Evolutionary conservation across 1,140 invertebrate species (phyloP), one percentile per base, ranked within the genome.

Genomic region (Cydia strobilella): DNA sequence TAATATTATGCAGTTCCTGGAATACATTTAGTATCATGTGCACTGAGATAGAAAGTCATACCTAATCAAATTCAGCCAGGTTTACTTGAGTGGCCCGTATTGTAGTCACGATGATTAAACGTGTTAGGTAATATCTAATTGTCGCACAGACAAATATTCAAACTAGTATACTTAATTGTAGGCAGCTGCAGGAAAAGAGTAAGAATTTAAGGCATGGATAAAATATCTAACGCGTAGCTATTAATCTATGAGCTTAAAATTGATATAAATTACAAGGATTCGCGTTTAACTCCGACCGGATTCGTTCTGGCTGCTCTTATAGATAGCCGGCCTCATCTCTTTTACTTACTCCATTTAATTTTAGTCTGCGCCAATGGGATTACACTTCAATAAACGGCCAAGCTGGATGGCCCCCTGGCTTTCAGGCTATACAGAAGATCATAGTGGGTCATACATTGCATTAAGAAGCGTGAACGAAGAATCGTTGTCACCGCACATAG

Each of bases 21-120:
- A 45, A 65, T 39, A 62, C 62, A 77, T 39, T 74, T 74, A 76
- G 75, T 77, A 69, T 78, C 73, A 59, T 45, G 12, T 15, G 42
- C 25, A 74, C 76, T 74, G 27, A 20, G 23, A 63, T 51, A 45
- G 39, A 39, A 39, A 3, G 42, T 13, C 2, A 45, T 3, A 45
- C 12, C 42, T 13, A 45, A 45, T 12, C 10, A 45, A 45, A 45
- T 15, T 45, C 35, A 39, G 35, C 35, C 35, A 39, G 13, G 10
- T 45, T 15, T 3, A 45, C 42, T 45, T 15, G 13, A 45, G 3
- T 0, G 0, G 39, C 39, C 12, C 1, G 39, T 42, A 13, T 42
- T 42, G 10, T 39, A 9, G 35, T 6, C 35, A 39, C 9, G 10
- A 39, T 39, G 9, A 27, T 27, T 27, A 31, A 31, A 31, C 31